Evolutionary conservation across 1,140 invertebrate species (phyloP), one percentile per base, ranked within the genome.

Genomic region (Proales similis): DNA sequence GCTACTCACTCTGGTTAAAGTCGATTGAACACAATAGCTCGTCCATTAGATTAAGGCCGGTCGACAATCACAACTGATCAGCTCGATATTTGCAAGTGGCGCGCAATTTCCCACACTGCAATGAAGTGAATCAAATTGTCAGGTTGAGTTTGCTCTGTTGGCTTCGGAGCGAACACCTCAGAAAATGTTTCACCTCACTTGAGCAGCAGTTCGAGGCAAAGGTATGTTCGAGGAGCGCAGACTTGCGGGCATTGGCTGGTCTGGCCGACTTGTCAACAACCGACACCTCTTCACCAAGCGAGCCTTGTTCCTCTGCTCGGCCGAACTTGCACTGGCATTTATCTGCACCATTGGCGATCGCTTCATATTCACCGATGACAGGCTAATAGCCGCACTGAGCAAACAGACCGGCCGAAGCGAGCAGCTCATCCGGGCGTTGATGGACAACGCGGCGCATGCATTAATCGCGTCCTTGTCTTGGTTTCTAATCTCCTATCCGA

Each of bases 361-460:
- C 27, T 43, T 24, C 32, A 39, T 57, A n/a, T 57, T 57, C 26
- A 19, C 27, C 22, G 45, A 57, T 57, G 20, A 57, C 9, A n/a
- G 20, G 19, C 36, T 57, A 24, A 39, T 57, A 3, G 5, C 17
- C 14, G 30, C 14, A 26, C 27, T 20, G 7, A 11, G n/a, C 11
- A 27, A 38, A 42, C 19, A 30, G 2, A n/a, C 4, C 22, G 51
- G 51, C 32, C 24, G 39, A 11, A 42, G 51, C 20, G 51, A 42
- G 9, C 33, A 26, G 29, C 19, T 39, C 6, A 4, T 57, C 27
- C 33, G 64, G 26, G 65, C 66, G 27, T 11, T 67, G 20, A 19
- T 60, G 4, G 69, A 70, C 63, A 71, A 48, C 48, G 7, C 57
- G 3, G 67, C 66, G 6, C 69, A 70, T 66, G 69, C 65, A 9